Percentiles rank a stretch among this genome's conserved stretches.
Conservation (phyloP, 2,113 vertebrate species). For the Bujurquina vittata region DNA sequence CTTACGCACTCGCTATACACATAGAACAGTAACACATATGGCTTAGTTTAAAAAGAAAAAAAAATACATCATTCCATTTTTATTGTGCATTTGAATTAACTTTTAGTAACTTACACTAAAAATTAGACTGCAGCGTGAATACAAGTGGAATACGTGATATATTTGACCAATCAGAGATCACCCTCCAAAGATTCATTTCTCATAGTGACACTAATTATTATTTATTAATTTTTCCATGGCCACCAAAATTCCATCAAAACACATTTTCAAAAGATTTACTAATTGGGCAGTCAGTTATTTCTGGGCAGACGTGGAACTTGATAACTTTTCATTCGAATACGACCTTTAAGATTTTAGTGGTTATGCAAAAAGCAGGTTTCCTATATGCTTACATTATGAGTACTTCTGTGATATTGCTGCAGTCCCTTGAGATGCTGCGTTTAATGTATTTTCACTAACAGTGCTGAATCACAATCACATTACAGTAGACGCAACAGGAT, state of each 20-base stretch:
- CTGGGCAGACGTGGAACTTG: neutral
- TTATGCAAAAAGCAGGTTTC: neutral
- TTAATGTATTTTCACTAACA: neutral
- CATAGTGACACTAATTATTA: neutral
- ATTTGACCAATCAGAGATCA: neutral
- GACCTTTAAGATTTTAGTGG: neutral
- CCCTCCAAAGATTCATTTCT: neutral
- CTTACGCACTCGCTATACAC: neutral
- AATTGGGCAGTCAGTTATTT: neutral
- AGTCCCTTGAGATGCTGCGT: neutral
- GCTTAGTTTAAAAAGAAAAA: neutral
- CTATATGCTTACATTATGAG: neutral
- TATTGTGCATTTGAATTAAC: neutral
- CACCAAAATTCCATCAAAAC: neutral
- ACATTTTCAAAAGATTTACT: neutral
- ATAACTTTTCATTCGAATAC: neutral
- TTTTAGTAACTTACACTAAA: neutral
- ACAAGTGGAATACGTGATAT: neutral
- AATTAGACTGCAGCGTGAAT: neutral
- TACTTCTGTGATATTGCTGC: neutral
- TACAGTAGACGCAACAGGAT: conserved; percentile 47
- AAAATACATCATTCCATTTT: neutral
- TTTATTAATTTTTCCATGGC: neutral
- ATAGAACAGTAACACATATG: neutral
- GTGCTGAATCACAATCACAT: conserved; percentile 44